Evolutionary conservation across 2,113 vertebrate species (phyloP), one percentile per base, ranked within the genome.

Genomic region (Thamnaconus septentrionalis): DNA sequence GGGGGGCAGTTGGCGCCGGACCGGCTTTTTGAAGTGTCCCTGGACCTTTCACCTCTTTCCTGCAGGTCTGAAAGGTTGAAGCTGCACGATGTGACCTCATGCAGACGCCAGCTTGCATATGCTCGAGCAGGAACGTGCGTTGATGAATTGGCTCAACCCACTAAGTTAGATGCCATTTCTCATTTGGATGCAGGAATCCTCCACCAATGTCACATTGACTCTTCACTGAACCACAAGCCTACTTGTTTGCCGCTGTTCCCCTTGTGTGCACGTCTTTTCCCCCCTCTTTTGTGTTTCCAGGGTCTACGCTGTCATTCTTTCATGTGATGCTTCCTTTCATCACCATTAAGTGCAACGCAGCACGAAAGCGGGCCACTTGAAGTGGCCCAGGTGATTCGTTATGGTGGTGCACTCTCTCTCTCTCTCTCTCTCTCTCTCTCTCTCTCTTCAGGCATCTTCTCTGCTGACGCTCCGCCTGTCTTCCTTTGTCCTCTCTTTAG

Each of bases 401-500:
- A 31, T 31, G 18, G 18, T 31, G 18, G 18, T 31, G 18, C 18
- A 31, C 18, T 31, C 18, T 31, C 18, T 1, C 18, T 31, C 18
- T 31, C 8, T 50, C 48, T 10, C 48, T n/a, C 48, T 41, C 9
- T 11, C 18, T 1, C 18, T 31, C 18, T 31, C 8, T 50, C 48
- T 10, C 48, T n/a, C 48, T 41, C 9, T 11, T 18, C 44, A 51
- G 46, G 31, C 52, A 8, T 56, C 69, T 11, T 71, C 41, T 39
- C 39, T 31, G 8, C 44, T 71, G 66, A 73, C 9, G 12, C 40
- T 80, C n/a, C 57, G 46, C 64, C 7, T 58, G 6, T 69, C 10
- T 64, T 6, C 70, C 43, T 74, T 75, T 47, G 50, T 75, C 53
- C 61, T 67, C 18, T 72, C 44, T 89, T 61, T 78, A 98, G 97